Evolutionary conservation across 2,888 invertebrate genomes (phyloP).

Genomic region (Nemotelus pantherinus): DNA sequence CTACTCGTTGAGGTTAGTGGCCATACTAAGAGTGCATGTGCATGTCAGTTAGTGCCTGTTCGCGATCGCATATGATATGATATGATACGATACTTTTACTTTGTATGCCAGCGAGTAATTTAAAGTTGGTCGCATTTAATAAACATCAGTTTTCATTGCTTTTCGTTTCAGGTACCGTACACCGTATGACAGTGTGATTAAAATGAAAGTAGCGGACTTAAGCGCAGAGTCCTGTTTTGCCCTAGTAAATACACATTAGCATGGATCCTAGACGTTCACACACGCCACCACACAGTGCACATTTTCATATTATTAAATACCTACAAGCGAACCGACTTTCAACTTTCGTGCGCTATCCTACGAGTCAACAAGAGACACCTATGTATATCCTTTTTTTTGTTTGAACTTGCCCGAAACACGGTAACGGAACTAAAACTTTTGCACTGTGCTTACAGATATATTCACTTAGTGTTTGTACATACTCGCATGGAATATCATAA

Average conservation of each 20-base stretch:
- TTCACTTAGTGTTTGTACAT: not conserved
- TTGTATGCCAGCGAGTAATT: too few relatives aligned
- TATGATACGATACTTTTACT: too few relatives aligned
- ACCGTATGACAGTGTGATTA: constrained; percentile 51
- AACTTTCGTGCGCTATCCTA: not conserved
- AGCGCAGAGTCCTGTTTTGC: constrained; percentile 19
- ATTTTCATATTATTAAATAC: not conserved
- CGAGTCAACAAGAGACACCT: not conserved
- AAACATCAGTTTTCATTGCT: too few relatives aligned
- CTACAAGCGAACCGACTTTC: not conserved
- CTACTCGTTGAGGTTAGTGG: not conserved
- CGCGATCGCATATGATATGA: too few relatives aligned
- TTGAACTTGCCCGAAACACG: not conserved
- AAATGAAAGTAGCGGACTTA: constrained; percentile 44
- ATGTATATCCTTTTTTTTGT: not conserved
- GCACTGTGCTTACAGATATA: not conserved
- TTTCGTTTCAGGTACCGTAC: constrained; percentile 48
- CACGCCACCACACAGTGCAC: not conserved
- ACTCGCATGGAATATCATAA: too few relatives aligned
- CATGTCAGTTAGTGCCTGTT: too few relatives aligned
- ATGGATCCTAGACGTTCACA: constrained; percentile 25
- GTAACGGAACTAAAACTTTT: not conserved
- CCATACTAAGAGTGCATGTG: not conserved
- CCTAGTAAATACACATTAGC: constrained; percentile 14
- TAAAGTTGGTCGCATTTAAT: too few relatives aligned